Evolutionary conservation across 1,140 invertebrate species (phyloP).

Genomic region (Euwallacea fornicatus): DNA sequence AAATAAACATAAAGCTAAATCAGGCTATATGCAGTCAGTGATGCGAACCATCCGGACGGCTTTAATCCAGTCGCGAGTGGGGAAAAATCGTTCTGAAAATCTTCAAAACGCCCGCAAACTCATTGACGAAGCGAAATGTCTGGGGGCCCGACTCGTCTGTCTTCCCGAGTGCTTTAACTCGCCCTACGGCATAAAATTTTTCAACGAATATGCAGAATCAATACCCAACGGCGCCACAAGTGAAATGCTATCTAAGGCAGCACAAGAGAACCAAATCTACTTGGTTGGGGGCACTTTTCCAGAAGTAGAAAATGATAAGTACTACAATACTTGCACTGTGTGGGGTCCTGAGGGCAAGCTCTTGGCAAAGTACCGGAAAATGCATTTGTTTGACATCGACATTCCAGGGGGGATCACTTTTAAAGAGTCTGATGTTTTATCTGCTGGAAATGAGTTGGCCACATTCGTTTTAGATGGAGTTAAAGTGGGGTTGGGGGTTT

Average conservation of each 20-base stretch:
- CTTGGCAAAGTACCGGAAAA: slow-evolving; percentile 75
- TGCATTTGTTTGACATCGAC: slow-evolving; percentile 96
- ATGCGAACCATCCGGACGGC: slow-evolving; percentile 54
- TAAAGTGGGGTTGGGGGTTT: slow-evolving; percentile 94
- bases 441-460: slow-evolving; percentile 73
- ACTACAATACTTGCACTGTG: slow-evolving; percentile 91
- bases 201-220: slow-evolving; percentile 82
- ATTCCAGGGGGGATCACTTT: slow-evolving; percentile 92
- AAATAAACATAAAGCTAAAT: too few relatives aligned
- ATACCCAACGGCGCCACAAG: slow-evolving; percentile 79
- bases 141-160: slow-evolving; percentile 76
- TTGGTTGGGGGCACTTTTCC: slow-evolving; percentile 90
- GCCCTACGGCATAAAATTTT: slow-evolving; percentile 89
- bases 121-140: slow-evolving; percentile 73
- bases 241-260: slow-evolving; percentile 68
- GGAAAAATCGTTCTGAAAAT: slow-evolving; percentile 75
- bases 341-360: slow-evolving; percentile 81
- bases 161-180: slow-evolving; percentile 95
- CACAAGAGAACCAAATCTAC: slow-evolving; percentile 77
- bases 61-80: slow-evolving; percentile 78
- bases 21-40: slow-evolving; percentile 22
- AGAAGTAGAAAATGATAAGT: slow-evolving; percentile 68
- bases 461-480: slow-evolving; percentile 76
- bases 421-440: slow-evolving; percentile 85
- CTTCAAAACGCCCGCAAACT: slow-evolving; percentile 69